Conservation (phyloP, 2,888 invertebrate species). For the Tortrix viridana region DNA sequence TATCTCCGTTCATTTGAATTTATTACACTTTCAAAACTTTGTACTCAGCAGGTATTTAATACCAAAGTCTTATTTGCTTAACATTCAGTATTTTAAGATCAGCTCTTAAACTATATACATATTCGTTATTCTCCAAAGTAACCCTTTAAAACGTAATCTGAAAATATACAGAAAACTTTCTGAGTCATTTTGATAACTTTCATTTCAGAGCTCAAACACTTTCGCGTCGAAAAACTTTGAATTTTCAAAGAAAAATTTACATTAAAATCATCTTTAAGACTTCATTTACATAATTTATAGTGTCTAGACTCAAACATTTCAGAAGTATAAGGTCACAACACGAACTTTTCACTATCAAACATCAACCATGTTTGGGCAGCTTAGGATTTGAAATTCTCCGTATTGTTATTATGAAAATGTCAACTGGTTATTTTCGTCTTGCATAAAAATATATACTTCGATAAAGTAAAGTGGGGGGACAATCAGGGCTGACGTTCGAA, state of each 20-base stretch:
- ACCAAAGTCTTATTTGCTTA: no score
- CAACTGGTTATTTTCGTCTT: slow-evolving; percentile 15
- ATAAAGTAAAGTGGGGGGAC: slow-evolving; percentile 22
- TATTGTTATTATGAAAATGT: slow-evolving; percentile 17
- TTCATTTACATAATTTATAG: slow-evolving; percentile 39
- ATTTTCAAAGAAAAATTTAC: slow-evolving; percentile 29
- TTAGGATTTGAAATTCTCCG: background rate
- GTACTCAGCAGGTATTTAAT: no score
- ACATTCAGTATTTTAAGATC: no score
- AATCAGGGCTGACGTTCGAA: slow-evolving; percentile 4
- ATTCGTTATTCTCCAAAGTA: no score
- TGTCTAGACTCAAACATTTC: slow-evolving; percentile 33
- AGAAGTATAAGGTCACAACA: slow-evolving; percentile 12
- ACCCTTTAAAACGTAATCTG: background rate
- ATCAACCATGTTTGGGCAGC: background rate
- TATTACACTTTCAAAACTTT: no score
- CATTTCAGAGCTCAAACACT: slow-evolving; percentile 14
- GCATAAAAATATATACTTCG: slow-evolving; percentile 31
- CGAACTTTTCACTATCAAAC: background rate
- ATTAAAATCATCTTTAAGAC: slow-evolving; percentile 34
- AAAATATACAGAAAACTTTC: slow-evolving; percentile 13
- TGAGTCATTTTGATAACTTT: slow-evolving; percentile 20
- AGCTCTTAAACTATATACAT: no score
- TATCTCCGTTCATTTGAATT: no score
- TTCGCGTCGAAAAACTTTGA: slow-evolving; percentile 13